A percentile compares a stretch with the other conserved stretches of the same genome.
Evolutionary conservation across 2,113 vertebrate genomes (phyloP).

Genomic region (Tretioscincus oriximinensis): DNA sequence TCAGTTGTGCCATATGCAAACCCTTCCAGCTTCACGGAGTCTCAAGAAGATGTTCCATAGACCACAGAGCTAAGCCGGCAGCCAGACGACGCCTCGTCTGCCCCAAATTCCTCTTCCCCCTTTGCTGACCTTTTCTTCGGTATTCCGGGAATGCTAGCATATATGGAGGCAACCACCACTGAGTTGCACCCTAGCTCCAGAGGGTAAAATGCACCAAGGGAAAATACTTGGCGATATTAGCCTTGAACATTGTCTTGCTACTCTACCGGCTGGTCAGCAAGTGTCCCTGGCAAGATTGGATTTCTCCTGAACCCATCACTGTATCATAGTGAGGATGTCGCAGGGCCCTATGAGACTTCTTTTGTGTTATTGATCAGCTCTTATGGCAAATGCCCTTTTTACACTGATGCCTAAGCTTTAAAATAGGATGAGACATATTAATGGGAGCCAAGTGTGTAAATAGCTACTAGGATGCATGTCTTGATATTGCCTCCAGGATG

Average conservation of each 20-base stretch:
- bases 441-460: no score
- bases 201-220: background rate
- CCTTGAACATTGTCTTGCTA: no score
- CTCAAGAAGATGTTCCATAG: slow-evolving; percentile 19
- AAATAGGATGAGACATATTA: no score
- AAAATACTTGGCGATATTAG: background rate
- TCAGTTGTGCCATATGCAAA: background rate
- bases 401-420: background rate
- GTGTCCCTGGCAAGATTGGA: background rate
- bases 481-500: no score
- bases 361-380: background rate
- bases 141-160: slow-evolving; percentile 11
- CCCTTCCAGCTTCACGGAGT: background rate
- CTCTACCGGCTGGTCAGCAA: no score
- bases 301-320: background rate
- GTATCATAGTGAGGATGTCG: background rate
- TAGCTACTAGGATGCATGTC: no score
- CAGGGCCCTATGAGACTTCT: background rate
- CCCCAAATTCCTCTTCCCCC: slow-evolving; percentile 23
- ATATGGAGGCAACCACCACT: background rate
- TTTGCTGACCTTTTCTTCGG: slow-evolving; percentile 25
- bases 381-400: background rate
- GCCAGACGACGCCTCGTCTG: slow-evolving; percentile 14
- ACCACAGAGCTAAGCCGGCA: slow-evolving; percentile 13
- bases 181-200: background rate